Evolutionary conservation across 2,888 invertebrate species (phyloP), one percentile per base, ranked within the genome.

Genomic region (Mamestra brassicae): DNA sequence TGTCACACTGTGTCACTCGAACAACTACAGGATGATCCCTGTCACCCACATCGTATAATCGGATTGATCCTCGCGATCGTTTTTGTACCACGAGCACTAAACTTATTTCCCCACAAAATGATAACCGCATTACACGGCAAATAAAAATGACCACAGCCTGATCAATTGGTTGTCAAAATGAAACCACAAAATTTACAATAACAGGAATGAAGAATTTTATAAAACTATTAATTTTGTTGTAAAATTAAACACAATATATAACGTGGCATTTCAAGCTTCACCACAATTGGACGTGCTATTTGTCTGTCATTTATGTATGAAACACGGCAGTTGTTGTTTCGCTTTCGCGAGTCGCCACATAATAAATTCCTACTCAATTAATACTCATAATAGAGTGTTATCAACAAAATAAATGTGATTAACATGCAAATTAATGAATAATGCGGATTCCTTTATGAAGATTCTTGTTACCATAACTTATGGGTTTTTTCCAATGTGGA

Each of bases 361-460:
- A 72, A 76, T 76, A 75, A 80, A 83, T 85, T 80, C 74, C 74
- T 74, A 76, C 79, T 61, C 78, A 81, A 86, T 86, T 84, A 84
- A 80, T 70, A 77, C 65, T 42, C 60, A 57, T 55, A 62, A 63
- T 67, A 69, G 61, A 38, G 64, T 61, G 72, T 54, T 75, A 76
- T 84, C 60, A 67, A 64, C 70, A 58, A 74, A 66, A 71, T 80
- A 73, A 82, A 76, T 74, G 77, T 58, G 71, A 74, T 77, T 80
- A 81, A 86, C 80, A 86, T 86, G 85, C 72, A 85, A 85, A 86
- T 85, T 47, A 71, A 13, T 7, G 54, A 73, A 79, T 82, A 82
- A 79, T 80, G 26, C 15, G 36, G 26, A 72, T 65, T 62, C 58
- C 58, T 38, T 26, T 57, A 63, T 47, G 47, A 47, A 62, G 38